Percentiles rank a stretch among this genome's conserved stretches.
These are phyloP conservation scores for Sclerodermus sp. DNA, from an alignment of 2,888 invertebrate genomes.

Conservation along the genomic window DNA sequence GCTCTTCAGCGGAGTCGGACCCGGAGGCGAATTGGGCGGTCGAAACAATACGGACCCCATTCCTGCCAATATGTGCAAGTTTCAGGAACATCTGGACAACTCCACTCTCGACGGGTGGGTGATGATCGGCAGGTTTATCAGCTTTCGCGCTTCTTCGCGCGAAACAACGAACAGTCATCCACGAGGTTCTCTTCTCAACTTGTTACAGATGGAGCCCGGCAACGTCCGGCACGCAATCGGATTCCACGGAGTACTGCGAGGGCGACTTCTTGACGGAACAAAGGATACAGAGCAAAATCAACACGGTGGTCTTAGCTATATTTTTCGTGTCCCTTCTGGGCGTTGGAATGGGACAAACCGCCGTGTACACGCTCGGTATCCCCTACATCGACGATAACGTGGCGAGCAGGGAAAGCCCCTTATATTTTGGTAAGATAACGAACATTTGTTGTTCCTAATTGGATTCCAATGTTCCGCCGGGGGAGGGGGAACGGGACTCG, in stretches of 20 bases:
- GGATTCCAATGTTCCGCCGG: too few species aligned
- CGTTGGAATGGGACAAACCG: conserved; percentile 90
- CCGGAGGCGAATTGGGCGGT: conserved; percentile 34
- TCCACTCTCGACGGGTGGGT: conserved; percentile 43
- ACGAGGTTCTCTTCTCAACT: neutral
- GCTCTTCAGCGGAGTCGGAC: conserved; percentile 47
- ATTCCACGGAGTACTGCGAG: conserved; percentile 60
- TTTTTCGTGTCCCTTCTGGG: conserved; percentile 86
- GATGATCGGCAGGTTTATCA: too few species aligned
- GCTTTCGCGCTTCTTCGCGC: too few species aligned
- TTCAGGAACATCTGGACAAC: conserved; percentile 38
- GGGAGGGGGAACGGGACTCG: too few species aligned
- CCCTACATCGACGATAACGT: conserved; percentile 95
- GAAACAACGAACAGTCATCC: too few species aligned
- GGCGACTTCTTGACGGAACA: conserved; percentile 67
- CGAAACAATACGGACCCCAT: conserved; percentile 42
- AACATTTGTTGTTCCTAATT: neutral
- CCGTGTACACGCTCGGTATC: conserved; percentile 88
- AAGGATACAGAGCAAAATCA: conserved; percentile 73
- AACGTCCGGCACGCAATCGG: conserved; percentile 26
- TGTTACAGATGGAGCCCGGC: conserved; percentile 35
- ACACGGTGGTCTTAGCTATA: conserved; percentile 81
- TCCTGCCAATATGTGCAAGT: conserved; percentile 47
- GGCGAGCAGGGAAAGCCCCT: conserved; percentile 85
- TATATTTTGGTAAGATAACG: conserved; percentile 82